A percentile compares a stretch with the other conserved stretches of the same genome.
phyloP scores from a whole-genome alignment of 2,888 invertebrate species.

The Sminthurinus aureus region DNA sequence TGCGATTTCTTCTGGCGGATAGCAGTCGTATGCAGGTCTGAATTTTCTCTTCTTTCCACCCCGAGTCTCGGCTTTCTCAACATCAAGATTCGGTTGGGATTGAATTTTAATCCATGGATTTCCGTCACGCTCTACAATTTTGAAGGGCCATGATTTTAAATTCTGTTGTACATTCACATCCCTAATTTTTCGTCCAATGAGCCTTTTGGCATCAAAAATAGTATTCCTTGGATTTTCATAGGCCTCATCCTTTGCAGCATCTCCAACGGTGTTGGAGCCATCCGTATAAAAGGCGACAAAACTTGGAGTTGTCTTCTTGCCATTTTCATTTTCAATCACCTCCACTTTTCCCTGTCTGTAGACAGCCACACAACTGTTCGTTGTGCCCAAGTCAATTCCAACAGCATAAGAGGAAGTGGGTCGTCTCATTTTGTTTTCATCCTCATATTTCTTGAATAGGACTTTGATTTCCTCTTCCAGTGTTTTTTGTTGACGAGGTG shows the following conservation, averaged over 20 bases:
- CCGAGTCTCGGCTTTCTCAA: too few relatives aligned
- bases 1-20: slow-evolving; percentile 70
- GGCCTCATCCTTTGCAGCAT: background rate
- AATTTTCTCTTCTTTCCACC: too few relatives aligned
- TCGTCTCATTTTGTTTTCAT: too few relatives aligned
- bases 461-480: too few relatives aligned
- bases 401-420: too few relatives aligned
- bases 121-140: slow-evolving; percentile 78
- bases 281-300: background rate
- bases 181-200: slow-evolving; percentile 89
- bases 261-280: background rate
- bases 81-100: too few relatives aligned
- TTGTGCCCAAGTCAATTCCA: slow-evolving; percentile 1
- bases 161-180: slow-evolving; percentile 90
- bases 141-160: slow-evolving; percentile 94
- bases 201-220: slow-evolving; percentile 84
- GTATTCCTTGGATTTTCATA: background rate
- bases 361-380: background rate
- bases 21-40: too few relatives aligned
- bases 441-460: too few relatives aligned
- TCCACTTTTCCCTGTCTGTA: background rate
- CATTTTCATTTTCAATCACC: background rate
- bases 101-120: background rate
- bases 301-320: background rate
- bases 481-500: too few relatives aligned